Base-by-base conservation (phyloP, 2,113 vertebrate species). In the Hippocampus guttulatus region DNA sequence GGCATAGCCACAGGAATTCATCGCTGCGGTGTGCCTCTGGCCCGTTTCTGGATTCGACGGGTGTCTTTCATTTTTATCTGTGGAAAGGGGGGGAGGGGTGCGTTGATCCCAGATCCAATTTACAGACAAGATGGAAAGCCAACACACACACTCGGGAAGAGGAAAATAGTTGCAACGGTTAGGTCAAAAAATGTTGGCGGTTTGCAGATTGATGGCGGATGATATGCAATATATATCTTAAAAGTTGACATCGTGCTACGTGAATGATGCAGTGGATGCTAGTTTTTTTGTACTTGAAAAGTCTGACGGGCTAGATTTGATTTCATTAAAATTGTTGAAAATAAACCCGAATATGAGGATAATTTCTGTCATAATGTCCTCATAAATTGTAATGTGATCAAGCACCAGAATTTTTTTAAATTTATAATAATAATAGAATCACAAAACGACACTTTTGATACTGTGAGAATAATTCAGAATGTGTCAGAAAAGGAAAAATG, bases 51-150 rank as follows among this genome's bases (percentile, higher is more conserved):
- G 55, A 90, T 88, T 87, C 83, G 78, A 70, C 47, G 67, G 58
- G 81, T 81, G 82, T 64, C 77, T 86, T 88, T 81, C 74, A 72
- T 80, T 80, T 87, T 83, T 80, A 77, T 69, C 45, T 67, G 76
- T 60, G 43, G 68, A 81, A 82, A 90, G 64, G 41, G 18, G 61
- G 41, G 18, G 61, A 68, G 77, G 1, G 25, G 45, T 27, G 8
- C 3, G 16, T 30, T 54, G 77, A 87, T 87, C 80, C 84, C 77
- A 87, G 80, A 87, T 89, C 88, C 79, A 88, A 90, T 91, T 91
- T 88, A 68, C 69, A 69, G 81, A 87, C 83, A 71, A 86, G 89
- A 89, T 83, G 79, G 87, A 88, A 86, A 87, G 80, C 83, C 85
- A 87, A 88, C 81, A 86, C 72, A 86, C 72, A 88, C 82, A 87